phyloP scores from a whole-genome alignment of 2,888 invertebrate species.

The Gortyna flavago region DNA sequence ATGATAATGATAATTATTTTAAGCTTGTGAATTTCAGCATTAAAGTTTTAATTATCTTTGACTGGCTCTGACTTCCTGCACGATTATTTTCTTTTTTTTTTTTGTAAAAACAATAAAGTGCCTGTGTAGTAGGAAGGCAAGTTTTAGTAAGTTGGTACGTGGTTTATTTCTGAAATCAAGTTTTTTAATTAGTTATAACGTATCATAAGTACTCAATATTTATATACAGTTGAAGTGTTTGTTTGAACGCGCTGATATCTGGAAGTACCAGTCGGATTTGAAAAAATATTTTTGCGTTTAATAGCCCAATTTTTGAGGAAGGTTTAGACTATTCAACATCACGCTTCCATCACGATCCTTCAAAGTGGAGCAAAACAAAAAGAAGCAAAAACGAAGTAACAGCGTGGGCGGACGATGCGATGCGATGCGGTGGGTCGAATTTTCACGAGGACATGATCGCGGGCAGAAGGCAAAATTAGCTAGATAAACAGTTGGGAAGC shows the following conservation, averaged over 20 bases:
- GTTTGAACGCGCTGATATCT: background rate
- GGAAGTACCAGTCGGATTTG: background rate
- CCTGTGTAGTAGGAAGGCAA: constrained; percentile 4
- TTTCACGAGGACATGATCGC: background rate
- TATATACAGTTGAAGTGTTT: background rate
- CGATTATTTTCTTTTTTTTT: constrained; percentile 36
- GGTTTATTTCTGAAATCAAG: background rate
- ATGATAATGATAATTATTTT: constrained; percentile 35
- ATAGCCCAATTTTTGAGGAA: background rate
- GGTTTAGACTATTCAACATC: background rate
- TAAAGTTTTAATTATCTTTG: constrained; percentile 45
- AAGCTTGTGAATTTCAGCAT: constrained; percentile 46
- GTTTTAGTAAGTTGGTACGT: background rate
- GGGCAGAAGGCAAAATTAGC: background rate
- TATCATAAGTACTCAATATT: no score
- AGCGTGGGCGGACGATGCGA: background rate
- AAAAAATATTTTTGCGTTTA: no score
- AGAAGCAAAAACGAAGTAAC: no score
- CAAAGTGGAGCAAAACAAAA: no score
- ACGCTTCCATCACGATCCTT: background rate
- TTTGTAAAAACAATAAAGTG: background rate
- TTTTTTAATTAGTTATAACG: background rate
- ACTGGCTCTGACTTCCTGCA: constrained; percentile 42
- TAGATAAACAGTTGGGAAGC: background rate
- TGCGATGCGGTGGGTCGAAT: background rate